A percentile compares a stretch with the other conserved stretches of the same genome.
Conservation (phyloP, 2,797 vertebrate species). For the Labeo calbasu region DNA sequence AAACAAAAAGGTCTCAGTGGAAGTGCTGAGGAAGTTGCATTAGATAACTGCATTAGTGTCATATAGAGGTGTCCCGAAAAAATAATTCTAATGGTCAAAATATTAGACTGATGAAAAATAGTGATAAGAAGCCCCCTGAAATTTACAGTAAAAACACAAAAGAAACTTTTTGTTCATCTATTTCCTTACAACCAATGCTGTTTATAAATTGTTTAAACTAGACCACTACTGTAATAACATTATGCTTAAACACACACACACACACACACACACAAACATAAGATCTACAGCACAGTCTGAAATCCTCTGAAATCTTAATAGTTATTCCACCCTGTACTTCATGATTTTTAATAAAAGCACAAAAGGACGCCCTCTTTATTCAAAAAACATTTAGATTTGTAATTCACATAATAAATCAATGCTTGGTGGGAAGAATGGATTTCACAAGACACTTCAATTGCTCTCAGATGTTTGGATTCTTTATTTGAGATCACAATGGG, state of each 20-base stretch:
- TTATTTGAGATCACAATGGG: conserved; percentile 78
- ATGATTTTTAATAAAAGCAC: conserved; percentile 71
- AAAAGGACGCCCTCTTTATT: conserved; percentile 77
- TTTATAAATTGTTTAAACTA: conserved; percentile 34
- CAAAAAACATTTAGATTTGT: conserved; percentile 81
- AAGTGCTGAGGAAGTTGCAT: neutral
- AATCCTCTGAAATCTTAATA: conserved; percentile 41
- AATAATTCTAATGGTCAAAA: conserved; percentile 7
- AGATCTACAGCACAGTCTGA: conserved; percentile 25
- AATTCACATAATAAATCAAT: conserved; percentile 65
- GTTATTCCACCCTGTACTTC: conserved; percentile 50
- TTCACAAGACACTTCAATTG: conserved; percentile 78
- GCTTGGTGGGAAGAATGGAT: conserved; percentile 74
- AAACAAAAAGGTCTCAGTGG: neutral
- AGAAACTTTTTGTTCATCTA: neutral
- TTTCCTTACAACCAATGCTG: neutral
- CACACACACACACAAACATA: conserved; percentile 1
- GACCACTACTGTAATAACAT: conserved; percentile 14
- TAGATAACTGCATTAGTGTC: neutral
- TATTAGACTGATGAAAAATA: conserved; percentile 2
- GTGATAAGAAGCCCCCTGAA: neutral
- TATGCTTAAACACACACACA: conserved; percentile 4
- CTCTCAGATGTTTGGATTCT: conserved; percentile 79
- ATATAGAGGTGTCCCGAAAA: neutral
- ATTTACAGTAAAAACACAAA: conserved; percentile 19